Conservation (phyloP, 2,113 vertebrate species). For the Parus major region DNA sequence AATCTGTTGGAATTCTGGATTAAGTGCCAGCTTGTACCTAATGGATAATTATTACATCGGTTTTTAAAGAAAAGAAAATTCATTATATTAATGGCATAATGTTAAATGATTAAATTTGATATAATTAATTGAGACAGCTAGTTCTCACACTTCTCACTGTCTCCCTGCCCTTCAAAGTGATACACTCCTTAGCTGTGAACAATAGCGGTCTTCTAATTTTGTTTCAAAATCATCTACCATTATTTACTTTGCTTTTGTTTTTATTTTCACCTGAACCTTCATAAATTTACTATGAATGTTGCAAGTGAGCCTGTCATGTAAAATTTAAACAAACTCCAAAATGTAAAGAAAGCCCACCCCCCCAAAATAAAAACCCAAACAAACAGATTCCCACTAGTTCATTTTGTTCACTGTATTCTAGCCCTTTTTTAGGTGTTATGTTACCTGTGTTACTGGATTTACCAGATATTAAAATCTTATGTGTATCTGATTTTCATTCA, state of each 20-base stretch:
- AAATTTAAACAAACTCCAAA: background rate
- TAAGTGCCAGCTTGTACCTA: background rate
- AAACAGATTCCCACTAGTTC: fast-evolving
- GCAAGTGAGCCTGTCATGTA: background rate
- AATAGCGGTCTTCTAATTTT: background rate
- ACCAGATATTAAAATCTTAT: background rate
- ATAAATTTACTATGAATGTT: background rate
- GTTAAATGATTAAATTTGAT: background rate
- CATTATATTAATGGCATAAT: background rate
- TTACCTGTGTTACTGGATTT: background rate
- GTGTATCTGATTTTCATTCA: background rate
- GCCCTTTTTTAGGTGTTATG: background rate
- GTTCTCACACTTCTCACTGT: background rate
- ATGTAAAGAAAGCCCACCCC: fast-evolving
- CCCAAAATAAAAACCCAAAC: fast-evolving
- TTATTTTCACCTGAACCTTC: background rate
- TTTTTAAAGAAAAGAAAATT: background rate
- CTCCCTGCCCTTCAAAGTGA: background rate
- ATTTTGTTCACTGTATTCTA: background rate
- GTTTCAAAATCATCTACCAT: background rate
- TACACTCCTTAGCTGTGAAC: background rate
- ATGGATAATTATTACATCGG: background rate
- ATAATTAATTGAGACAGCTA: background rate
- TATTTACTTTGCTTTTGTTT: background rate
- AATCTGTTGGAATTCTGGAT: background rate